Base-by-base conservation (phyloP, 2,113 vertebrate genomes). In the Megaptera novaeangliae region DNA sequence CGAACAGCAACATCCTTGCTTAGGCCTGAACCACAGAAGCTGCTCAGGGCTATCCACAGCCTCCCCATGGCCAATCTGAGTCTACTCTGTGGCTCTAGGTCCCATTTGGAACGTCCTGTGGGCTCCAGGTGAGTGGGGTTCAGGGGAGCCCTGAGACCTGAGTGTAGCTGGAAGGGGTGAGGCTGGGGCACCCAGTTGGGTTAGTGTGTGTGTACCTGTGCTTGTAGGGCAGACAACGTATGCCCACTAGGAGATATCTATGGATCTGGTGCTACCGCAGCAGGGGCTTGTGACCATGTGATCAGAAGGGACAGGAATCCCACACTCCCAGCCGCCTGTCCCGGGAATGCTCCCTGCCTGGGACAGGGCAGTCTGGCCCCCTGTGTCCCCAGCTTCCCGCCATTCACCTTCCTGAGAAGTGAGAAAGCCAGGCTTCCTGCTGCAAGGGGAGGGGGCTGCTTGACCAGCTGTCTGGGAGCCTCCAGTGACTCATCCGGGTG, bases 111-210 rank as follows among this genome's bases (percentile, higher is more conserved):
- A 94, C 82, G 41, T 68, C 78, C 23, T 25, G 34, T 4, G 17
- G 86, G 77, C n/a, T 86, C 82, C 68, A 95, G 98, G 98, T 97
- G 57, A 97, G 97, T 44, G 36, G 93, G 68, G 39, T 34, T 29
- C 36, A 12, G 52, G 71, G 34, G 31, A 49, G 15, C 41, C 4
- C 3, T 14, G 61, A 44, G 74, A 11, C 2, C 36, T 17, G 64
- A 14, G 20, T 6, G 2, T 12, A 49, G 86, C 21, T 49, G 59
- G 74, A 66, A 81, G 17, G 66, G 59, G 8, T 23, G 20, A 69
- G 69, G 41, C 20, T 31, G 4, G 31, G 20, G 6, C 3, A 29
- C 21, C 63, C 34, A 66, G 0, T 2, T 25, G 27, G 34, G 61
- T 20, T 49, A 85, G 72, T 18, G 6, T 63, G 46, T 74, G 13